phyloP scores from a whole-genome alignment of 1,140 invertebrate species.

The Nylanderia fulva region DNA sequence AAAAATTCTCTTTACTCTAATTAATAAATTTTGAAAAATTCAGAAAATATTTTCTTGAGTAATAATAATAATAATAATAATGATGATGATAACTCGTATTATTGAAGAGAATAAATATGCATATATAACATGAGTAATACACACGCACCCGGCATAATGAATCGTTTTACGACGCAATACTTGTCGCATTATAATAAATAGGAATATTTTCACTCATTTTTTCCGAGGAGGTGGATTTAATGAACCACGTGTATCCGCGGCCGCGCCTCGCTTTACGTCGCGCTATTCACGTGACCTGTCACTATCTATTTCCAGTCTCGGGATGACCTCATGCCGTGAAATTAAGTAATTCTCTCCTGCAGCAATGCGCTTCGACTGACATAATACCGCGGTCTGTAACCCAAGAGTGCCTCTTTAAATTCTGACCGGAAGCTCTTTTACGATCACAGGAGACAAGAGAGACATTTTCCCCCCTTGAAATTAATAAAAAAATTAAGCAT shows the following conservation, averaged over 20 bases:
- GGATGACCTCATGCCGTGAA: no score
- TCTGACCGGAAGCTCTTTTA: not conserved
- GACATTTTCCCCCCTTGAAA: no score
- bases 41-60: no score
- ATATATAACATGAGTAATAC: no score
- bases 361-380: slow-evolving; percentile 31
- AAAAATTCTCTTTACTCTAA: no score
- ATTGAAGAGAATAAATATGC: no score
- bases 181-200: not conserved
- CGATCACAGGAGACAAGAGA: no score
- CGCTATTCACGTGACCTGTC: slow-evolving; percentile 42
- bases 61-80: no score
- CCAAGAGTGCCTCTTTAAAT: not conserved
- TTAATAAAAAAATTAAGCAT: no score
- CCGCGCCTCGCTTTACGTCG: slow-evolving; percentile 10
- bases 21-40: no score
- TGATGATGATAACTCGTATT: no score
- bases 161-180: not conserved
- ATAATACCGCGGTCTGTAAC: slow-evolving; percentile 45
- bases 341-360: slow-evolving; percentile 60
- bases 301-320: slow-evolving; percentile 73
- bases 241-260: slow-evolving; percentile 36
- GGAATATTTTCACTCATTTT: not conserved
- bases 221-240: not conserved
- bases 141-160: no score